Evolutionary conservation across 2,888 invertebrate genomes (phyloP).

Genomic region (Ethmia dodecea): DNA sequence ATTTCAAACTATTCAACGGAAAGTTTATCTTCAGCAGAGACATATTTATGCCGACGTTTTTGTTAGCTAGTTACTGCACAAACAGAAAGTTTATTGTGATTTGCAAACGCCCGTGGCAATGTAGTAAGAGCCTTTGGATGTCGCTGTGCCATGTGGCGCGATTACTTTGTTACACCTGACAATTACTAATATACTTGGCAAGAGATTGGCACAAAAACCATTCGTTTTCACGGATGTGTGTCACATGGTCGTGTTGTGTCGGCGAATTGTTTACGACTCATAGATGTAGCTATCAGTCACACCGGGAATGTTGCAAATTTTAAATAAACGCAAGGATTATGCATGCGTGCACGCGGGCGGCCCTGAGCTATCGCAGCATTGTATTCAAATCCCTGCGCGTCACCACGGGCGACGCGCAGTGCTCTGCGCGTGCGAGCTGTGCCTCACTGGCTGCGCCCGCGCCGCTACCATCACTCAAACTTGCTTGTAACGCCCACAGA

Average conservation of each 20-base stretch:
- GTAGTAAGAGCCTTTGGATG: slow-evolving; percentile 45
- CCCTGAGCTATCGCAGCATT: slow-evolving; percentile 70
- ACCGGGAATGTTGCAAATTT: slow-evolving; percentile 57
- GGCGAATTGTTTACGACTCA: slow-evolving; percentile 38
- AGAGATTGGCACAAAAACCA: slow-evolving; percentile 52
- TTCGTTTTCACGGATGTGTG: slow-evolving; percentile 26
- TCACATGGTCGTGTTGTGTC: slow-evolving; percentile 13
- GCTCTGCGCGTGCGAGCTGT: slow-evolving; percentile 30
- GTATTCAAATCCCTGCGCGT: slow-evolving; percentile 69
- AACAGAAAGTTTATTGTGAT: slow-evolving; percentile 40
- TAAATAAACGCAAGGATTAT: slow-evolving; percentile 59
- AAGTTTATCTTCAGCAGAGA: slow-evolving; percentile 52
- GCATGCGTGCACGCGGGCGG: slow-evolving; percentile 63
- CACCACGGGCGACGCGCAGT: slow-evolving; percentile 35
- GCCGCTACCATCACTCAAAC: slow-evolving; percentile 12
- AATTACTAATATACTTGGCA: slow-evolving; percentile 56
- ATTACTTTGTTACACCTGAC: slow-evolving; percentile 45
- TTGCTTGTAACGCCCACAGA: slow-evolving; percentile 2
- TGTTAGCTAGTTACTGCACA: slow-evolving; percentile 37
- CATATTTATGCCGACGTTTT: slow-evolving; percentile 49
- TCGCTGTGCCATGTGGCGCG: slow-evolving; percentile 39
- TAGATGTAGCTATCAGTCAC: slow-evolving; percentile 44
- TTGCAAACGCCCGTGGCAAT: slow-evolving; percentile 28
- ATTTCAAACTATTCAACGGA: slow-evolving; percentile 51
- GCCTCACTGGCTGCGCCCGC: slow-evolving; percentile 27